Evolutionary conservation across 2,113 vertebrate species (phyloP).

Genomic region (Spea bombifrons): DNA sequence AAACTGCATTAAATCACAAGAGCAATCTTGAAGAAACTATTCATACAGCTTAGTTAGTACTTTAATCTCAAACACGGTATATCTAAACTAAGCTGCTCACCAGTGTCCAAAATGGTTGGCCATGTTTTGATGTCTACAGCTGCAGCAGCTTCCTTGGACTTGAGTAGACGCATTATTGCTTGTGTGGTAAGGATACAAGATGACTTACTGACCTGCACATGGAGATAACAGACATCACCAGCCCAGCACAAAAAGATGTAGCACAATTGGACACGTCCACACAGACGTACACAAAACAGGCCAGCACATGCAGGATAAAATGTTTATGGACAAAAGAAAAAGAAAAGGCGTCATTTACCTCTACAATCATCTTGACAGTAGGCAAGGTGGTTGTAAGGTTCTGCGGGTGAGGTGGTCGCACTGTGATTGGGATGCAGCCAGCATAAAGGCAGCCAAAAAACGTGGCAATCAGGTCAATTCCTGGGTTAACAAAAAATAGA

Average conservation of each 20-base stretch:
- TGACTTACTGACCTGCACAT: constrained; percentile 87
- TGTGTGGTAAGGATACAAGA: constrained; percentile 91
- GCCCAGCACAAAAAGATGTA: neutral
- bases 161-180: constrained; percentile 90
- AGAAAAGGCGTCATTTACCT: constrained; percentile 65
- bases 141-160: constrained; percentile 88
- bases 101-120: constrained; percentile 91
- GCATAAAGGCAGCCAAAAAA: constrained; percentile 94
- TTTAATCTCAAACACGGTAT: neutral
- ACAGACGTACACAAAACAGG: neutral
- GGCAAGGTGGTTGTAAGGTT: constrained; percentile 90
- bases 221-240: constrained; percentile 13
- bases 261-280: neutral
- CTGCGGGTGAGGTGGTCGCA: constrained; percentile 90
- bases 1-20: neutral
- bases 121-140: constrained; percentile 89
- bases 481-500: constrained; percentile 59
- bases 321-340: neutral
- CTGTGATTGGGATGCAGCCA: constrained; percentile 86
- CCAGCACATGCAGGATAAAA: neutral
- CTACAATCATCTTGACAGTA: constrained; percentile 96
- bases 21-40: neutral
- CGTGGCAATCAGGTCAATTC: constrained; percentile 89
- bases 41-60: neutral
- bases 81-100: constrained; percentile 54